Evolutionary conservation across 2,888 invertebrate genomes (phyloP).

Genomic region (Atrina japonica): DNA sequence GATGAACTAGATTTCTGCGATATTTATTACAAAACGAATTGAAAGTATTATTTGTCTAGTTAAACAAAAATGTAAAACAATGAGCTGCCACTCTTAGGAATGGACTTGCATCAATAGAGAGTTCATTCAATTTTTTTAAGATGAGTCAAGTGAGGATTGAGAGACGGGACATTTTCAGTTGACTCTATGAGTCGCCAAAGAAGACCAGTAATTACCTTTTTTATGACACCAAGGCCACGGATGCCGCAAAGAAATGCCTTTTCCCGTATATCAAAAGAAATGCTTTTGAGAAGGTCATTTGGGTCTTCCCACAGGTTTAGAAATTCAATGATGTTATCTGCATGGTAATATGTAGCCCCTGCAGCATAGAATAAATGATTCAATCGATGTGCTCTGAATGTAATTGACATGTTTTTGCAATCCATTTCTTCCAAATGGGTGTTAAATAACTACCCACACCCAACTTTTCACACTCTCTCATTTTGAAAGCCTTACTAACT

Average conservation of each 20-base stretch:
- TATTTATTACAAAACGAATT: too few relatives aligned
- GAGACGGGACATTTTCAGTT: constrained; percentile 36
- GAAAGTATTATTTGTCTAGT: too few relatives aligned
- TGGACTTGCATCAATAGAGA: constrained; percentile 9
- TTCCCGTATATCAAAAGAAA: constrained; percentile 33
- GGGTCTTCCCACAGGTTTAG: constrained; percentile 17
- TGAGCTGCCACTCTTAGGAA: neutral
- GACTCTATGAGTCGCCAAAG: constrained; percentile 38
- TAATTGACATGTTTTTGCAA: constrained; percentile 16
- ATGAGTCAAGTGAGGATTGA: constrained; percentile 24
- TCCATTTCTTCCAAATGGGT: constrained; percentile 17
- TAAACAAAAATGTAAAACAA: too few relatives aligned
- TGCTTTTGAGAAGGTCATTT: constrained; percentile 37
- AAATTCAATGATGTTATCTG: constrained; percentile 31
- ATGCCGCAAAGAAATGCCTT: constrained; percentile 35
- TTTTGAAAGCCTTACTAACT: neutral
- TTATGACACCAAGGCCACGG: constrained; percentile 34
- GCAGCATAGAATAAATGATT: constrained; percentile 28
- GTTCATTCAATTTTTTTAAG: constrained; percentile 25
- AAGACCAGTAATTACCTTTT: constrained; percentile 22
- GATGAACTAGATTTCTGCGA: too few relatives aligned
- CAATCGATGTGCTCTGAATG: constrained; percentile 24
- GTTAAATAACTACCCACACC: constrained; percentile 9
- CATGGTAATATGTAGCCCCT: constrained; percentile 36
- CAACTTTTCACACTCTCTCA: constrained; percentile 26